Base-by-base conservation (phyloP, 2,113 vertebrate species). In the Hystrix cristata region DNA sequence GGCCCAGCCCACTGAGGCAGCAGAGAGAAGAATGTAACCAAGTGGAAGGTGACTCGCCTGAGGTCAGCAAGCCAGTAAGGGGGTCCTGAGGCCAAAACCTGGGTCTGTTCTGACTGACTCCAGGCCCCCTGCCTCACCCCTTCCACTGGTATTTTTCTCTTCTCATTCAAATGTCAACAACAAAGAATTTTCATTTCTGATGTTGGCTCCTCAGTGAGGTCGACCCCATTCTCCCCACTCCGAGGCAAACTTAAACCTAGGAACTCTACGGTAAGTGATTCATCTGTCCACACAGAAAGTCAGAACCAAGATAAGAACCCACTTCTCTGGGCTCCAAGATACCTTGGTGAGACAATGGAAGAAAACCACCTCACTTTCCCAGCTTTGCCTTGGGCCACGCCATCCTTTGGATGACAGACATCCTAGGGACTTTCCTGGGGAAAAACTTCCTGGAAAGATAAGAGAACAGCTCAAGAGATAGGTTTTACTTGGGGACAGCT, bases 351-450 rank as follows among this genome's bases (percentile, higher is more conserved):
- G 64, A 88, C 91, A 80, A 69, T n/a, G 6, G 65, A 80, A 46
- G 64, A 87, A 95, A 95, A 78, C 5, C 13, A 0, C 23, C 2
- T 11, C 27, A 65, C 78, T 78, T 80, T 95, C 53, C 91, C 81
- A 59, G 84, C 34, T 86, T 85, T 55, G 78, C 60, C 46, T 74
- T n/a, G 71, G n/a, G 59, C 90, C 31, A 79, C 72, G 21, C 55
- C 80, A 34, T 72, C 57, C 60, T 27, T 57, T 25, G 31, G 31
- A 79, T 95, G 88, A 94, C 89, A 95, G 67, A 74, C 13, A 72
- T 81, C 53, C 78, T 64, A 72, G 91, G 86, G 62, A 76, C 71
- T 96, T 96, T 90, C 84, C 94, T 91, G 82, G 48, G 57, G 91
- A 90, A 78, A 27, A 67, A n/a, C 69, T 93, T 95, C 87, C 79